Base-by-base conservation (phyloP, 1,140 invertebrate species). In the Pseudomyrmex concolor region DNA sequence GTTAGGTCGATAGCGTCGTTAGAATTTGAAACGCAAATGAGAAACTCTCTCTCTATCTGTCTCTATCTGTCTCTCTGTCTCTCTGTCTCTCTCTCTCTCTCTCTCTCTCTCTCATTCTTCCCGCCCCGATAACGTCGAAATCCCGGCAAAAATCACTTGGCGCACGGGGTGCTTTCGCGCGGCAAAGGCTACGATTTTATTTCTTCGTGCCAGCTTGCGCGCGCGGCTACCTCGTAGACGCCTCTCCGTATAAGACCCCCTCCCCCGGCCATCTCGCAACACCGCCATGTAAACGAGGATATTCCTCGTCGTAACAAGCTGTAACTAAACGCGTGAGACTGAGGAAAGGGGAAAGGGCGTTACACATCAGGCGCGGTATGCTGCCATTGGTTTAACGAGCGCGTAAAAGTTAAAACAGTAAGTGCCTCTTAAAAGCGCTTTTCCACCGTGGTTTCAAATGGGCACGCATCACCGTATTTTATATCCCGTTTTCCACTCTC, bases 351-450 rank as follows among this genome's bases (percentile, higher is more conserved):
- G 85, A 73, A 13, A 25, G 51, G 10, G 15, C 19, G 62, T 13
- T 7, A 63, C n/a, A 57, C 34, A 85, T 34, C 54, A 84, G 76
- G 89, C 83, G 83, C 86, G 72, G 63, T 70, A 78, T 80, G 67
- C 78, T 60, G 62, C 83, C 91, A 89, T 92, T 91, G 87, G 86
- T 91, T 92, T 92, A 93, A 93, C 85, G 91, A 91, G 66, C 81
- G 67, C 81, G 81, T 91, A 92, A 92, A 92, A 92, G 88, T 92
- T 92, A 87, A 89, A 90, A 89, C 87, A 85, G 91, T 88, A 91
- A 91, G 88, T 86, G 74, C 66, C 74, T 70, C 77, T 88, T 88
- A 85, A 89, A 89, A 81, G 84, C 78, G 72, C 77, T 88, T 67
- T 51, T 62, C 70, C 74, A 85, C 73, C 86, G 86, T 86, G 76